phyloP scores from a whole-genome alignment of 2,797 vertebrate genomes.

The Neosalanx taihuensis region DNA sequence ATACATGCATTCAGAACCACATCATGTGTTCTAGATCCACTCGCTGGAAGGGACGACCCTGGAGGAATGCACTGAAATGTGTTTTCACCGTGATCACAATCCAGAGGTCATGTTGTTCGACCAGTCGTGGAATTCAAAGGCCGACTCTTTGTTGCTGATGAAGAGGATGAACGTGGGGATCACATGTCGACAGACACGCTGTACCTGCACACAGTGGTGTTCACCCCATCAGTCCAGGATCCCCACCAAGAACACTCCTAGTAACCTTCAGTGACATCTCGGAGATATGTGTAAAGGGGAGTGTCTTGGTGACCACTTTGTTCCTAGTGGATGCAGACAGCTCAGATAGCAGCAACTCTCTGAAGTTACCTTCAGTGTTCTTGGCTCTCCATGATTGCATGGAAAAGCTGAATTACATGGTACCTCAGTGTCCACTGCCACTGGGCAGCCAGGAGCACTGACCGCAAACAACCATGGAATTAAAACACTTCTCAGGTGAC shows the following conservation, averaged over 20 bases:
- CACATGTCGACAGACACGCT: slow-evolving; percentile 43
- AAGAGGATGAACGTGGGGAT: slow-evolving; percentile 20
- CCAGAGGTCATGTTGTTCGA: slow-evolving; percentile 46
- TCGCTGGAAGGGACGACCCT: not conserved
- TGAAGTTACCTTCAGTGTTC: slow-evolving; percentile 36
- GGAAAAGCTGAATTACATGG: slow-evolving; percentile 61
- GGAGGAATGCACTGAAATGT: slow-evolving; percentile 17
- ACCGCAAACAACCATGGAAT: slow-evolving; percentile 34
- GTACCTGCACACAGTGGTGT: not conserved
- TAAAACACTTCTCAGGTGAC: slow-evolving; percentile 33
- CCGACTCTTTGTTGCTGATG: slow-evolving; percentile 33
- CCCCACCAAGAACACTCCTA: not conserved
- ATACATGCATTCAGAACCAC: not conserved
- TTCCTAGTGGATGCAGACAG: not conserved
- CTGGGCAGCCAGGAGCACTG: slow-evolving; percentile 47
- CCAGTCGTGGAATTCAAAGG: slow-evolving; percentile 53
- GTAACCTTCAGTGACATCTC: not conserved
- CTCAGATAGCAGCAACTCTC: slow-evolving; percentile 13
- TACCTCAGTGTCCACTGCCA: slow-evolving; percentile 49
- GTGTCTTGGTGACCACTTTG: not conserved
- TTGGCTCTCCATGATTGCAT: slow-evolving; percentile 65
- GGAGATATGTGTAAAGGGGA: no score
- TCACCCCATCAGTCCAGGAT: slow-evolving; percentile 10
- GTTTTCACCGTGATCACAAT: slow-evolving; percentile 37
- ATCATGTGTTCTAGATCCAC: not conserved